phyloP scores from a whole-genome alignment of 2,888 invertebrate species.

The Physocephala rufipes region DNA sequence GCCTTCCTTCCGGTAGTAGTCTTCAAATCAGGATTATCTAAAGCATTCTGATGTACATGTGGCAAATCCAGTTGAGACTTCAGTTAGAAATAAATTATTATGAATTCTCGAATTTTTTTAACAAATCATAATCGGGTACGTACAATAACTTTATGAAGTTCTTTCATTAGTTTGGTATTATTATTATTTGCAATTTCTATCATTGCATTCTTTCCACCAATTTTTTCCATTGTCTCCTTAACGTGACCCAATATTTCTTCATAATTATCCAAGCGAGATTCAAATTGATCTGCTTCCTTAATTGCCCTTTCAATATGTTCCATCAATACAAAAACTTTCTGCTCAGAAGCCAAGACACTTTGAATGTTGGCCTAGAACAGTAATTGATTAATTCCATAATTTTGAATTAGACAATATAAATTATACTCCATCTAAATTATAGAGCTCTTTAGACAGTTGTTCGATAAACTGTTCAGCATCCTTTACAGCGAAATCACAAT shows the following conservation, averaged over 20 bases:
- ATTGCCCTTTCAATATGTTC: constrained; percentile 82
- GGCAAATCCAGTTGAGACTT: constrained; percentile 78
- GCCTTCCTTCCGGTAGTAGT: constrained; percentile 71
- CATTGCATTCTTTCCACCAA: constrained; percentile 89
- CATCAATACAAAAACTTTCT: constrained; percentile 79
- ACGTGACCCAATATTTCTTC: constrained; percentile 86
- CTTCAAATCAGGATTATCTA: constrained; percentile 79
- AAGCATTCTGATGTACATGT: constrained; percentile 72
- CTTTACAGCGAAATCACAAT: constrained; percentile 88
- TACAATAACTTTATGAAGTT: constrained; percentile 82
- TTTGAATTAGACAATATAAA: neutral
- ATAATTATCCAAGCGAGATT: constrained; percentile 78
- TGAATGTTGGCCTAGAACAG: constrained; percentile 79
- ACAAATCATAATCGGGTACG: constrained; percentile 57
- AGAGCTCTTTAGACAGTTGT: constrained; percentile 83
- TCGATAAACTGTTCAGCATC: constrained; percentile 84
- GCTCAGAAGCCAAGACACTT: constrained; percentile 90
- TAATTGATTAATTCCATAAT: neutral
- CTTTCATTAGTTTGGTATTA: constrained; percentile 80
- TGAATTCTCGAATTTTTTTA: neutral
- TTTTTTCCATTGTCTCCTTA: constrained; percentile 87
- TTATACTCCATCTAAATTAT: constrained; percentile 81
- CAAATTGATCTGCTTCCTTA: constrained; percentile 77
- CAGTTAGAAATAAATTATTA: constrained; percentile 34
- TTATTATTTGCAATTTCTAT: constrained; percentile 87